A percentile compares a stretch with the other conserved stretches of the same genome.
Conservation (phyloP, 2,113 vertebrate species). For the Mellivora capensis region DNA sequence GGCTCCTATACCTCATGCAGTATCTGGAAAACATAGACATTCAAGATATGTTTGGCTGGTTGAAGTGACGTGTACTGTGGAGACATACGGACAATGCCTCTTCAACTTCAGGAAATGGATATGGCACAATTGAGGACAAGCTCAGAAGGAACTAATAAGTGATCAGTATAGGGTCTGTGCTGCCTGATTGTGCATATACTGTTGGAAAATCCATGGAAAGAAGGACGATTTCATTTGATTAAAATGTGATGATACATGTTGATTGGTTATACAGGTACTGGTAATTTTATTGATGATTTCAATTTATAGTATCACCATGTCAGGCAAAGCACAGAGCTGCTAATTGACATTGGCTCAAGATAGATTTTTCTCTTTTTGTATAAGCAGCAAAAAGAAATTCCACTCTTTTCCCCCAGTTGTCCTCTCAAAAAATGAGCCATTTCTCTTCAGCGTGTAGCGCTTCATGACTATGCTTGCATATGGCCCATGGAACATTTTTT, state of each 20-base stretch:
- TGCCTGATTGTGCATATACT: background rate
- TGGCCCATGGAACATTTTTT: background rate
- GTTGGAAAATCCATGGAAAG: background rate
- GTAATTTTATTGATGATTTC: background rate
- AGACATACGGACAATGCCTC: background rate
- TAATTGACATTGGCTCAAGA: background rate
- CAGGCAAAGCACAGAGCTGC: background rate
- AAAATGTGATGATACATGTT: background rate
- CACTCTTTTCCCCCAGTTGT: background rate
- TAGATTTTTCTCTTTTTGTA: background rate
- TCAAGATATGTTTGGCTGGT: background rate
- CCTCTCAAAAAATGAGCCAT: background rate
- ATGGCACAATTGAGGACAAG: background rate
- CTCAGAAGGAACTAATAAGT: background rate
- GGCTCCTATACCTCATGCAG: background rate
- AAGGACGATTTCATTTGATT: background rate
- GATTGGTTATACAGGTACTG: background rate
- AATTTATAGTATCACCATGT: background rate
- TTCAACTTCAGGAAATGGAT: background rate
- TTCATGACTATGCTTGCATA: background rate
- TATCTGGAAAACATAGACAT: background rate
- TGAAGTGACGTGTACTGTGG: background rate
- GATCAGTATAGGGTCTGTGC: background rate
- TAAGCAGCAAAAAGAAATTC: background rate
- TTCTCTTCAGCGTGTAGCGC: background rate